Percentiles rank a stretch among this genome's conserved stretches.
Evolutionary conservation across 2,113 vertebrate genomes (phyloP).

Genomic region (Spilogale gracilis): DNA sequence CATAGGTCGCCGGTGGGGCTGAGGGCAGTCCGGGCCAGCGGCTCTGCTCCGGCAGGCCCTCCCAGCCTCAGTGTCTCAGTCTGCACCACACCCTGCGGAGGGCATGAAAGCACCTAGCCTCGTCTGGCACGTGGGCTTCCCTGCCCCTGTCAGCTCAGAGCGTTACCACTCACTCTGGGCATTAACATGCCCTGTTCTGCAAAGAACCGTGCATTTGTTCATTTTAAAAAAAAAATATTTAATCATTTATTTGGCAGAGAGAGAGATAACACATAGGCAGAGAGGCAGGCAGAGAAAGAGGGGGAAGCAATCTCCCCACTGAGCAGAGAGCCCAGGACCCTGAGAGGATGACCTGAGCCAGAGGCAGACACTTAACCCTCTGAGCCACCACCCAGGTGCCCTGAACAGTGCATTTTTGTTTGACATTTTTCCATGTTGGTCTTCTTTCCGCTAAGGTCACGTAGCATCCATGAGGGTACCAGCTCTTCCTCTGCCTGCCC

Average conservation of each 20-base stretch:
- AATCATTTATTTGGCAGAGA: no score
- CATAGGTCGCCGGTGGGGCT: rapidly evolving
- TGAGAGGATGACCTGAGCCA: no score
- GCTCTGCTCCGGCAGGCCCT: neutral
- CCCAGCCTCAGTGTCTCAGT: neutral
- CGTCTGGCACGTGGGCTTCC: rapidly evolving
- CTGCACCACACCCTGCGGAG: neutral
- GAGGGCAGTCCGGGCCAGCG: neutral
- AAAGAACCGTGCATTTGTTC: rapidly evolving
- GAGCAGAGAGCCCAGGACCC: no score
- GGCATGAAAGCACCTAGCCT: neutral
- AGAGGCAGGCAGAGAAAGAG: no score
- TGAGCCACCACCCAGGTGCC: no score
- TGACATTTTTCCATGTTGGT: neutral
- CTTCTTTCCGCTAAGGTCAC: neutral
- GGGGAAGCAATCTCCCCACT: no score
- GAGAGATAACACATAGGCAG: no score
- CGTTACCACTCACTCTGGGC: no score
- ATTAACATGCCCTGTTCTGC: neutral
- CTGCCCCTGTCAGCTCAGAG: neutral
- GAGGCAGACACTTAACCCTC: no score
- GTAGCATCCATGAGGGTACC: neutral
- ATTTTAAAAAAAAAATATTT: no score
- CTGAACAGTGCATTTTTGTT: rapidly evolving
- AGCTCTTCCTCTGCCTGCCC: rapidly evolving